A percentile compares a stretch with the other conserved stretches of the same genome.
These are phyloP conservation scores for Limnephilus auricula DNA, from an alignment of 2,888 invertebrate genomes.

Conservation along the genomic window DNA sequence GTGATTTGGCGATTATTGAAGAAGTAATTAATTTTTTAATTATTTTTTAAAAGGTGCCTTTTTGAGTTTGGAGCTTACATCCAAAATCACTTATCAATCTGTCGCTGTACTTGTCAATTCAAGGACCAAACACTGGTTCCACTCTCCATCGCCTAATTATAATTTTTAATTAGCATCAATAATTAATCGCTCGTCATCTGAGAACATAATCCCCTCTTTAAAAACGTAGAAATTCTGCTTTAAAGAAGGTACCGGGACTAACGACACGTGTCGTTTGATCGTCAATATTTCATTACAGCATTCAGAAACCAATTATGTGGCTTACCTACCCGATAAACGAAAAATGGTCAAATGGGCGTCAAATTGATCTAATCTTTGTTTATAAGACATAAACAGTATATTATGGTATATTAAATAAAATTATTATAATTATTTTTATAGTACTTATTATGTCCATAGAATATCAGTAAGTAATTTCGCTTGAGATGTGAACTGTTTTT, in stretches of 20 bases:
- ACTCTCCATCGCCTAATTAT: background rate
- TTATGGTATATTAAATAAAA: too few species aligned
- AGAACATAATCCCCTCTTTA: background rate
- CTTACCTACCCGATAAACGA: too few species aligned
- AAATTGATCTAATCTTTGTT: background rate
- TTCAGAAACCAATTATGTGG: background rate
- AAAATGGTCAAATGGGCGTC: background rate
- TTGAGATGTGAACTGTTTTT: too few species aligned
- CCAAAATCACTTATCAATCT: background rate
- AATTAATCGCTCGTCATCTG: background rate
- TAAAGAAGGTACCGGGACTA: background rate
- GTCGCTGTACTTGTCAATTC: background rate
- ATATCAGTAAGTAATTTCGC: too few species aligned
- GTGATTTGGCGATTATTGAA: too few species aligned
- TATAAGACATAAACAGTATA: too few species aligned
- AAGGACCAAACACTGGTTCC: background rate
- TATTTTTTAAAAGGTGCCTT: background rate
- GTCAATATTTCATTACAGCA: background rate
- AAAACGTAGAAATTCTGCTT: background rate
- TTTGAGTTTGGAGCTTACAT: background rate
- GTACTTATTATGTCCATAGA: too few species aligned
- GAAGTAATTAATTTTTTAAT: too few species aligned
- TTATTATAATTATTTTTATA: too few species aligned
- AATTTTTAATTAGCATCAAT: slow-evolving; percentile 2
- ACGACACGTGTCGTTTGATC: background rate